phyloP scores from a whole-genome alignment of 2,797 vertebrate species.

The Apogon hyalosoma region DNA sequence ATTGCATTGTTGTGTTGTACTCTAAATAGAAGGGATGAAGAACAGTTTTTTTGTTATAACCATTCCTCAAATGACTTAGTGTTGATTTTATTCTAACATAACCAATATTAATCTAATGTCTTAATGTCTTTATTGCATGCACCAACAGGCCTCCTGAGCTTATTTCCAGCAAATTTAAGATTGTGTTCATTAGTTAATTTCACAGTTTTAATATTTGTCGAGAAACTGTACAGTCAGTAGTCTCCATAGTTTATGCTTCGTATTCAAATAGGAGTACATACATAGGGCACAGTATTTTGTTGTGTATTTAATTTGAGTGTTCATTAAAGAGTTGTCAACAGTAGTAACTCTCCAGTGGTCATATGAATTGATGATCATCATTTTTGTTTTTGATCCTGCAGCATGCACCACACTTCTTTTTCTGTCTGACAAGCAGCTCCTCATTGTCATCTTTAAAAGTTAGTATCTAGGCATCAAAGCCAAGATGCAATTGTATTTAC shows the following conservation, averaged over 20 bases:
- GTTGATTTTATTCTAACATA: neutral
- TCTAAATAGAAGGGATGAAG: slow-evolving; percentile 18
- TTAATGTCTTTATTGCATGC: slow-evolving; percentile 9
- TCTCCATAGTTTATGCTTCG: slow-evolving; percentile 12
- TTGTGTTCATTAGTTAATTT: slow-evolving; percentile 14
- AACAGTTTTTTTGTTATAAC: neutral
- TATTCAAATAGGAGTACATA: neutral
- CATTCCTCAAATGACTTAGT: slow-evolving; percentile 22
- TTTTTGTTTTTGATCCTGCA: neutral
- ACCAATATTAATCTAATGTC: neutral
- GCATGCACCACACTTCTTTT: neutral
- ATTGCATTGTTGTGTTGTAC: slow-evolving; percentile 14
- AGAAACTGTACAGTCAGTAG: neutral
- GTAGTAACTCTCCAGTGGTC: neutral
- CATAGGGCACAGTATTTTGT: neutral
- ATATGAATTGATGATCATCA: neutral
- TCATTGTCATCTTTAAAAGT: neutral
- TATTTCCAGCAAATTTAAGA: slow-evolving; percentile 38
- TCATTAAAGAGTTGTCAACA: too few species aligned
- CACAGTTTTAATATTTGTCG: slow-evolving; percentile 5
- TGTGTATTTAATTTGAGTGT: neutral
- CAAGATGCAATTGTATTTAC: neutral
- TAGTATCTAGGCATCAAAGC: neutral
- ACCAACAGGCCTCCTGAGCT: neutral
- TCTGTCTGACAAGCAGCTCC: neutral